phyloP scores from a whole-genome alignment of 2,888 invertebrate genomes.

The Eupeodes latifasciatus region DNA sequence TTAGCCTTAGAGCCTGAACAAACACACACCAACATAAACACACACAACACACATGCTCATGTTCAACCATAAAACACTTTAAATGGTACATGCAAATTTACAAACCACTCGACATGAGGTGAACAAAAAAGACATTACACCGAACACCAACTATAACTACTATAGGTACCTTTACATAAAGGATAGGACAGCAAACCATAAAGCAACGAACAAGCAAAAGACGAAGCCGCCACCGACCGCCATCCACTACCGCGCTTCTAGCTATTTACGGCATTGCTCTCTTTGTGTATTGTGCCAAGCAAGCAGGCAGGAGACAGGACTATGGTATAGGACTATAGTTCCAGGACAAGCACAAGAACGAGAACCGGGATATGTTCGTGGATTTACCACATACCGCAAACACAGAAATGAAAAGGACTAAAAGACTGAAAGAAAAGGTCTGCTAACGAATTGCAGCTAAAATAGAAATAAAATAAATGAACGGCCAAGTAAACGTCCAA shows the following conservation, averaged over 20 bases:
- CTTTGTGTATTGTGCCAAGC: constrained; percentile 24
- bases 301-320: not conserved
- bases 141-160: constrained; percentile 25
- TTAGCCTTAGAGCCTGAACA: not conserved
- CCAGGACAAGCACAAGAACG: not conserved
- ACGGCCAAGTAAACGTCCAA: constrained; percentile 39
- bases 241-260: constrained; percentile 28
- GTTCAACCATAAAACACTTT: constrained; percentile 59
- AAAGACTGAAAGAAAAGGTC: constrained; percentile 5
- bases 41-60: constrained; percentile 13
- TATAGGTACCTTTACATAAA: too few relatives aligned
- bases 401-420: constrained; percentile 55
- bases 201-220: constrained; percentile 52
- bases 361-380: constrained; percentile 34
- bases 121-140: constrained; percentile 69
- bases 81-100: constrained; percentile 69
- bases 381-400: constrained; percentile 63
- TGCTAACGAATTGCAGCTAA: constrained; percentile 40
- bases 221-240: constrained; percentile 36
- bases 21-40: not conserved
- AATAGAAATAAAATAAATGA: constrained; percentile 7
- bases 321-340: too few relatives aligned
- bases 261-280: constrained; percentile 56
- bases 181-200: constrained; percentile 30
- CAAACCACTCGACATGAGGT: constrained; percentile 71